Evolutionary conservation across 2,797 vertebrate genomes (phyloP).

Genomic region (Hozukius guyotensis): DNA sequence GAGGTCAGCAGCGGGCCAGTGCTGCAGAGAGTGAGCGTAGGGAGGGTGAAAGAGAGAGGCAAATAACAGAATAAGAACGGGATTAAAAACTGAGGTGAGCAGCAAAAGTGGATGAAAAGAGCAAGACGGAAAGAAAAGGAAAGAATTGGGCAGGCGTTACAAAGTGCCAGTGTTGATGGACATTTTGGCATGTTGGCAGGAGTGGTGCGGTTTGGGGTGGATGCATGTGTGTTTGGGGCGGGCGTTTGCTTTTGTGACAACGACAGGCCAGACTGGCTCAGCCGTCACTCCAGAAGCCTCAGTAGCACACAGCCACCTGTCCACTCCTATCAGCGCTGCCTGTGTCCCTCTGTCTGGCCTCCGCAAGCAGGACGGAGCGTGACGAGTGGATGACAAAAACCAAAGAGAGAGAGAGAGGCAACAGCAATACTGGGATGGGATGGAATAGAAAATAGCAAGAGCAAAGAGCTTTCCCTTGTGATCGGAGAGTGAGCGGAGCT

Average conservation of each 20-base stretch:
- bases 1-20: constrained; percentile 72
- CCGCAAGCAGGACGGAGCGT: constrained; percentile 52
- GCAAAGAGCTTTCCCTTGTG: constrained; percentile 41
- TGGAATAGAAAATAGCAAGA: constrained; percentile 57
- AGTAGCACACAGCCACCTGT: constrained; percentile 65
- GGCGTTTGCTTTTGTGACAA: constrained; percentile 58
- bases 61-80: constrained; percentile 41
- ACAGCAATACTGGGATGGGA: constrained; percentile 46
- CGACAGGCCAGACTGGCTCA: constrained; percentile 53
- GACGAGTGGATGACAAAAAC: constrained; percentile 60
- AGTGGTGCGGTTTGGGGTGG: constrained; percentile 22
- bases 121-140: constrained; percentile 26
- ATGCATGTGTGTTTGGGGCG: constrained; percentile 28
- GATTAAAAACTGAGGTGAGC: constrained; percentile 49
- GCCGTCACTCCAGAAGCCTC: constrained; percentile 62
- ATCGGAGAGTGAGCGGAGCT: constrained; percentile 34
- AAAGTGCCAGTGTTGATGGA: constrained; percentile 47
- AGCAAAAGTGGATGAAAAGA: constrained; percentile 40
- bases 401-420: constrained; percentile 20
- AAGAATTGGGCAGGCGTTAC: constrained; percentile 24
- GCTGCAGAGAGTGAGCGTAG: constrained; percentile 30
- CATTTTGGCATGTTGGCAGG: constrained; percentile 40
- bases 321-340: constrained; percentile 66
- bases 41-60: constrained; percentile 25
- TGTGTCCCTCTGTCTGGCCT: constrained; percentile 61